These are phyloP conservation scores for Trichogramma pretiosum DNA, from an alignment of 1,140 invertebrate species.

Conservation along the genomic window DNA sequence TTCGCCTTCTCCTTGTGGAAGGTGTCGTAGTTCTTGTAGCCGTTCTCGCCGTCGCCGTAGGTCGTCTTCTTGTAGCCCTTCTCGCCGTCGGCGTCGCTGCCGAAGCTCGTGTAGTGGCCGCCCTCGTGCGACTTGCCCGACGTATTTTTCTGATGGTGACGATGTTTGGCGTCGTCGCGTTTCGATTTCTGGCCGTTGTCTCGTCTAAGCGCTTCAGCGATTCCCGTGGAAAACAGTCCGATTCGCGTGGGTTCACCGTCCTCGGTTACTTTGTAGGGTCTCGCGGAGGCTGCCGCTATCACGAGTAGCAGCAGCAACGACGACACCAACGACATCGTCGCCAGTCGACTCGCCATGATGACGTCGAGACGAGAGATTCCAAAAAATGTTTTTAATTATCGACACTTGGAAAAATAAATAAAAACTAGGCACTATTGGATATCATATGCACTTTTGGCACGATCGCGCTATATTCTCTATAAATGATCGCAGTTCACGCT, in stretches of 20 bases:
- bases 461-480: too few species aligned
- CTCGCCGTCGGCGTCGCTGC: slow-evolving; percentile 51
- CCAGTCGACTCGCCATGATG: slow-evolving; percentile 3
- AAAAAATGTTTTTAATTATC: too few species aligned
- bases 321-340: background rate
- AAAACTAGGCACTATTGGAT: too few species aligned
- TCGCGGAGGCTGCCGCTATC: background rate
- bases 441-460: too few species aligned
- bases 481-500: too few species aligned
- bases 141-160: background rate
- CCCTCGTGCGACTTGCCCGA: slow-evolving; percentile 34
- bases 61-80: slow-evolving; percentile 57
- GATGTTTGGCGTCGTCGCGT: background rate
- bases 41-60: slow-evolving; percentile 56
- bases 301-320: slow-evolving; percentile 20
- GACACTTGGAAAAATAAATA: too few species aligned
- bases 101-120: slow-evolving; percentile 39
- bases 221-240: slow-evolving; percentile 19
- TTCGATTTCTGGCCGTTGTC: slow-evolving; percentile 3
- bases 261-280: too few species aligned
- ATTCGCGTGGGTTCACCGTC: slow-evolving; percentile 6
- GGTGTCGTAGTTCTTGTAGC: slow-evolving; percentile 61
- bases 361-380: background rate
- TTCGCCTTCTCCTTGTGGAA: slow-evolving; percentile 64
- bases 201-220: slow-evolving; percentile 17